These are phyloP conservation scores for Phyllotreta striolata DNA, from an alignment of 2,888 invertebrate species.

Conservation along the genomic window DNA sequence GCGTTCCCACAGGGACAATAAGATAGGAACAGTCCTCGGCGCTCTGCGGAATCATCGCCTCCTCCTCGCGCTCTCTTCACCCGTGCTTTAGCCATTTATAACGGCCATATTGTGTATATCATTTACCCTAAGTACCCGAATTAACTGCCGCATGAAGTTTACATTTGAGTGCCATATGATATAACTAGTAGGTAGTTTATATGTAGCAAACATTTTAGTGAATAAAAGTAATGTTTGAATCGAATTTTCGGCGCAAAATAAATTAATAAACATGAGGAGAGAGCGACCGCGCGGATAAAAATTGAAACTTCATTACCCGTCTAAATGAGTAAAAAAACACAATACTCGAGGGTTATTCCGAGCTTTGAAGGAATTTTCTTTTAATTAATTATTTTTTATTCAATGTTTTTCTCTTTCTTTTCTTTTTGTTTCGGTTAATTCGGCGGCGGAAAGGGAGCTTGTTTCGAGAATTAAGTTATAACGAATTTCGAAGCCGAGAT, in stretches of 20 bases:
- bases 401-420: not conserved
- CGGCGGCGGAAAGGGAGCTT: not conserved
- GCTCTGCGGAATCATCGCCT: slow-evolving; percentile 12
- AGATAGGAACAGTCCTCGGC: slow-evolving; percentile 15
- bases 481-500: not conserved
- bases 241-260: not conserved
- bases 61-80: not conserved
- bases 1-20: slow-evolving; percentile 17
- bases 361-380: not conserved
- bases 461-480: slow-evolving; percentile 2
- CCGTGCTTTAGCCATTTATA: slow-evolving; percentile 17
- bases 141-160: slow-evolving; percentile 31
- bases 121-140: slow-evolving; percentile 30
- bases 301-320: not conserved
- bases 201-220: too few species aligned
- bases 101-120: slow-evolving; percentile 31
- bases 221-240: not conserved
- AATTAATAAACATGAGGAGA: slow-evolving; percentile 12
- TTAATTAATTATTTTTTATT: slow-evolving; percentile 9
- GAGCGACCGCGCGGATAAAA: not conserved
- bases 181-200: too few species aligned
- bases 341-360: not conserved
- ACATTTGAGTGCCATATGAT: slow-evolving; percentile 6
- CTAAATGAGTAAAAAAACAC: not conserved
- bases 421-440: slow-evolving; percentile 2